Evolutionary conservation across 2,113 vertebrate genomes (phyloP).

Genomic region (Genyomyrus donnyi): DNA sequence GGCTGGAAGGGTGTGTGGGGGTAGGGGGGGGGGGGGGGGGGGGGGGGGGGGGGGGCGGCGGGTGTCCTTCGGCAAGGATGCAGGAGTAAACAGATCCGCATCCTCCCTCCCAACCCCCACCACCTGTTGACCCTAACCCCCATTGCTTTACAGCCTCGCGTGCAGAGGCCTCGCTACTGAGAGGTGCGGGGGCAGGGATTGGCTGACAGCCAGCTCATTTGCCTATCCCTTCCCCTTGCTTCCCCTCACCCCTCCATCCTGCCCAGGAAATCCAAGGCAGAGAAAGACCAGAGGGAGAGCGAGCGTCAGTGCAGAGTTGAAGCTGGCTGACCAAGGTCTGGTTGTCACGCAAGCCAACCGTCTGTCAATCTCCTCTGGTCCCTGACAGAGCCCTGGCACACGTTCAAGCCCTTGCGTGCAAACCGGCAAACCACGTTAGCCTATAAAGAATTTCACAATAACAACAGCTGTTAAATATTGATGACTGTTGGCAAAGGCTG

Average conservation of each 20-base stretch:
- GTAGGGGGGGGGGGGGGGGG: no score
- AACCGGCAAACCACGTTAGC: slow-evolving; percentile 77
- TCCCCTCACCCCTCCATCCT: background rate
- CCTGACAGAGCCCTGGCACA: slow-evolving; percentile 74
- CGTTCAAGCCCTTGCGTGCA: slow-evolving; percentile 85
- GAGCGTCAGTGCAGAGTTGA: slow-evolving; percentile 40
- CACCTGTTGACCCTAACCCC: background rate
- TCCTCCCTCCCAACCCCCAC: background rate
- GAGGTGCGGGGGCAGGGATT: slow-evolving; percentile 40
- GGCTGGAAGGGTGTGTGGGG: no score
- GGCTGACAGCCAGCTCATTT: slow-evolving; percentile 55
- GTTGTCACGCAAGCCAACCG: slow-evolving; percentile 81
- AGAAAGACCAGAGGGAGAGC: slow-evolving; percentile 53
- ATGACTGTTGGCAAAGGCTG: slow-evolving; percentile 81
- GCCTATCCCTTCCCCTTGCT: slow-evolving; percentile 31
- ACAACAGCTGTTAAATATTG: slow-evolving; percentile 98
- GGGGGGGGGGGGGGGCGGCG: no score
- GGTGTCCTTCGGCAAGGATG: slow-evolving; percentile 41
- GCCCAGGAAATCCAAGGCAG: slow-evolving; percentile 61
- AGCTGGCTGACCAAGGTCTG: slow-evolving; percentile 70
- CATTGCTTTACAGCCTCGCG: slow-evolving; percentile 56
- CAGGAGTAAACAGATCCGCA: slow-evolving; percentile 31
- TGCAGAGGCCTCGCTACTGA: slow-evolving; percentile 52
- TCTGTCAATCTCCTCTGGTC: slow-evolving; percentile 76
- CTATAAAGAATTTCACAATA: slow-evolving; percentile 92